Evolutionary conservation across 2,888 invertebrate species (phyloP), one percentile per base, ranked within the genome.

Genomic region (Lasius platythorax): DNA sequence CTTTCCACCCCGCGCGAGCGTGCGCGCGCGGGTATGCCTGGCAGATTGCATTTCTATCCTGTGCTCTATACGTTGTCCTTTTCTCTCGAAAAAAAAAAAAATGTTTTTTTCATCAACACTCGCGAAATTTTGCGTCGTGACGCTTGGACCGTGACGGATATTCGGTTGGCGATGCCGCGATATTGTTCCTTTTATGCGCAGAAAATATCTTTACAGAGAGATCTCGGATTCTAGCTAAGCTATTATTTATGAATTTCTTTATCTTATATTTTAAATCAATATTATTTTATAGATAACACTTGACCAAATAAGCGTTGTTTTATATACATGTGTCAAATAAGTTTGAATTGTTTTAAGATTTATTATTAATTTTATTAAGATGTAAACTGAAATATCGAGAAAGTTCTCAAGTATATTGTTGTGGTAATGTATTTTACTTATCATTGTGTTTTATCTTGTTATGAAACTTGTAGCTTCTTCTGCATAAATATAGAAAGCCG

Each of bases 1-100:
- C 81, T 87, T 90, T 89, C 78, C 78, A 40, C 53, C 78, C 78
- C 67, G 53, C 33, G 68, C 67, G 28, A 43, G 18, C 30, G 33
- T 18, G 79, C 79, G 76, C 53, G 76, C 46, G 76, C 76, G 64
- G 64, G n/a, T 53, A 75, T 37, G 76, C 70, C 85, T 89, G 88
- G 88, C 88, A 86, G 88, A 89, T 89, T 89, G 89, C 87, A 89
- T 89, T 89, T 89, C 88, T 85, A 83, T 83, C 88, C 82, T 79
- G 87, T 76, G 83, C 88, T 87, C 50, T 50, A n/a, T 50, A 81
- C 84, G 88, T 88, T 85, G 82, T 81, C 18, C 18, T 50, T 8
- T 18, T 53, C 53, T 28, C 40, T 56, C 74, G 30, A 18, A 46
- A 78, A 78, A 67, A 70, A 63, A 70, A 67, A 70, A 63, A 70